Percentiles rank a stretch among this genome's conserved stretches.
Evolutionary conservation across 2,888 invertebrate genomes (phyloP).

Genomic region (Allygus modestus): DNA sequence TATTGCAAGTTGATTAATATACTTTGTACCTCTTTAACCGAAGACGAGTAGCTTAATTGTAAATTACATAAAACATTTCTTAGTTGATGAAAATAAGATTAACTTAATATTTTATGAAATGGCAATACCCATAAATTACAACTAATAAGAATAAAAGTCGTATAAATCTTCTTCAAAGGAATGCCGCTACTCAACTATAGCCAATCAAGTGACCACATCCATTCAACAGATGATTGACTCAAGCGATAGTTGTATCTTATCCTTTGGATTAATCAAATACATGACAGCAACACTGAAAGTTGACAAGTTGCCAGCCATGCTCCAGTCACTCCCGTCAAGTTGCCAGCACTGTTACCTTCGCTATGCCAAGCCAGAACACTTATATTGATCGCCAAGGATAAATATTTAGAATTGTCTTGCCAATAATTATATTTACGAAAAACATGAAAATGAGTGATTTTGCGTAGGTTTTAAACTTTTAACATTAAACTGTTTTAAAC

Average conservation of each 20-base stretch:
- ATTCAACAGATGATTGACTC: background rate
- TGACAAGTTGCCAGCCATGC: slow-evolving; percentile 17
- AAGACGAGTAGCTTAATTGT: too few species aligned
- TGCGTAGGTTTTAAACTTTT: too few species aligned
- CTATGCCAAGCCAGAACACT: background rate
- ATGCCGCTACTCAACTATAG: background rate
- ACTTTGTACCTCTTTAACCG: too few species aligned
- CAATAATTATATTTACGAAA: background rate
- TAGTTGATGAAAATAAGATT: too few species aligned
- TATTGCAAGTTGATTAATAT: too few species aligned
- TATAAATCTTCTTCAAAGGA: background rate
- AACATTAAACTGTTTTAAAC: too few species aligned
- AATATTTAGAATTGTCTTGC: background rate
- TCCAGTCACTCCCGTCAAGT: background rate
- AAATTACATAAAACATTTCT: too few species aligned
- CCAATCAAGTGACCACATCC: background rate
- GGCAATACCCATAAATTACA: too few species aligned
- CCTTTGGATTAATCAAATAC: background rate
- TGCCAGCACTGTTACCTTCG: slow-evolving; percentile 16
- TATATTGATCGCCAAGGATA: background rate
- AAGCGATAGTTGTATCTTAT: background rate
- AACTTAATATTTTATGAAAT: too few species aligned
- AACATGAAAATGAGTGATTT: too few species aligned
- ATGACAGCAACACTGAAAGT: background rate
- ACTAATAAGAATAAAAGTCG: background rate